Evolutionary conservation across 2,888 invertebrate genomes (phyloP).

Genomic region (Brenthis ino): DNA sequence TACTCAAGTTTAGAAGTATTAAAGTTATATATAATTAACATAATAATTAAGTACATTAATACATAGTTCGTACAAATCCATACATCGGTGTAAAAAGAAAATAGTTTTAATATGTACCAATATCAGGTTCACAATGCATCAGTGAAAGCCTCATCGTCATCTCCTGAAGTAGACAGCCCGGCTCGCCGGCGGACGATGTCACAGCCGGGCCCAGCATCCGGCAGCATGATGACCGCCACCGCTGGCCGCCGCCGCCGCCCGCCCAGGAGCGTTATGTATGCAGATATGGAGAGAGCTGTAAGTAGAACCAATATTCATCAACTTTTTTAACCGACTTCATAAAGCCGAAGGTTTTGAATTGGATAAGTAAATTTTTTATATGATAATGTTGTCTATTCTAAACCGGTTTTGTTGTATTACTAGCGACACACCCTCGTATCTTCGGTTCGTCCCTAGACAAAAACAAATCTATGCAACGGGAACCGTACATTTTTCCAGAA

Average conservation of each 20-base stretch:
- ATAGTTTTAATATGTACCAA: background rate
- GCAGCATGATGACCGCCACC: constrained; percentile 61
- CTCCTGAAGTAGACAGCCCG: constrained; percentile 45
- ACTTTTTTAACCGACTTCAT: background rate
- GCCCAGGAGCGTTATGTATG: constrained; percentile 64
- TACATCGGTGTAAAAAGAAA: background rate
- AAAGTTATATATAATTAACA: background rate
- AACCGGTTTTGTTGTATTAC: too few relatives aligned
- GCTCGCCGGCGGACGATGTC: constrained; percentile 66
- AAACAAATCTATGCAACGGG: too few relatives aligned
- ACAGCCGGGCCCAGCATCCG: constrained; percentile 67
- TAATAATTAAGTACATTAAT: too few relatives aligned
- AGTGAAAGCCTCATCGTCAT: constrained; percentile 42
- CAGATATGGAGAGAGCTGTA: constrained; percentile 57
- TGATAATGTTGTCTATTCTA: too few relatives aligned
- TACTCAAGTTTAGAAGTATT: constrained; percentile 15
- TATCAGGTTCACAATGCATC: constrained; percentile 62
- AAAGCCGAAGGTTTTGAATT: background rate
- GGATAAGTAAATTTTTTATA: too few relatives aligned
- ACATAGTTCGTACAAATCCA: too few relatives aligned
- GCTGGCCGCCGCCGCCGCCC: constrained; percentile 64
- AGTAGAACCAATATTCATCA: constrained; percentile 39
- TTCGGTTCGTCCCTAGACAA: too few relatives aligned
- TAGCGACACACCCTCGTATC: too few relatives aligned
- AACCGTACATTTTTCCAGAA: too few relatives aligned